phyloP scores from a whole-genome alignment of 1,140 invertebrate species.

The Trigoniulus corallinus region DNA sequence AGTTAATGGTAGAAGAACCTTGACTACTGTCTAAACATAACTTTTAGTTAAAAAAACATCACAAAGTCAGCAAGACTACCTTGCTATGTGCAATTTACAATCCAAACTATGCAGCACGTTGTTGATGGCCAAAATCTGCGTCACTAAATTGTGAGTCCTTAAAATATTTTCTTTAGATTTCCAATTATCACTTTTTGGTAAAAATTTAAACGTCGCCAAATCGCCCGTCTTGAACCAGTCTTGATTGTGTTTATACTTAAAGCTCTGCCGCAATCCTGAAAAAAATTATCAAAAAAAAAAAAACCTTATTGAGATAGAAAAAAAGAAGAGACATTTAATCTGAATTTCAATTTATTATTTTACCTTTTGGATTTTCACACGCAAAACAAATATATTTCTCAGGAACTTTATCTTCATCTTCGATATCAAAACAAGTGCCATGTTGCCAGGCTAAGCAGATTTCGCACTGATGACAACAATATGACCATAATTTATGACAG shows the following conservation, averaged over 20 bases:
- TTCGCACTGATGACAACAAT: conserved; percentile 51
- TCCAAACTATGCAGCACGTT: conserved; percentile 14
- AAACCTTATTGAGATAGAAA: not conserved
- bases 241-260: conserved; percentile 66
- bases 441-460: conserved; percentile 89
- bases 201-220: conserved; percentile 36
- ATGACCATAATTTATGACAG: not conserved
- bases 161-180: conserved; percentile 10
- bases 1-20: too few species aligned
- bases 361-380: conserved; percentile 50
- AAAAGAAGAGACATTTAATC: not conserved
- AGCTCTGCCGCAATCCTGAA: conserved; percentile 31
- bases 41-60: too few species aligned
- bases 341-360: not conserved
- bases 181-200: conserved; percentile 9
- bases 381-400: conserved; percentile 79
- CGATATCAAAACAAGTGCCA: conserved; percentile 67
- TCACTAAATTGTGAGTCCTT: conserved; percentile 17
- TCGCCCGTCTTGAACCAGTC: conserved; percentile 71
- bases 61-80: too few species aligned
- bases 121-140: conserved; percentile 15
- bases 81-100: conserved; percentile 6
- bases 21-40: too few species aligned
- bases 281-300: conserved; percentile 2
- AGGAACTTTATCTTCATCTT: conserved; percentile 60